Conservation (phyloP, 2,113 vertebrate genomes). For the Grammomys surdaster region DNA sequence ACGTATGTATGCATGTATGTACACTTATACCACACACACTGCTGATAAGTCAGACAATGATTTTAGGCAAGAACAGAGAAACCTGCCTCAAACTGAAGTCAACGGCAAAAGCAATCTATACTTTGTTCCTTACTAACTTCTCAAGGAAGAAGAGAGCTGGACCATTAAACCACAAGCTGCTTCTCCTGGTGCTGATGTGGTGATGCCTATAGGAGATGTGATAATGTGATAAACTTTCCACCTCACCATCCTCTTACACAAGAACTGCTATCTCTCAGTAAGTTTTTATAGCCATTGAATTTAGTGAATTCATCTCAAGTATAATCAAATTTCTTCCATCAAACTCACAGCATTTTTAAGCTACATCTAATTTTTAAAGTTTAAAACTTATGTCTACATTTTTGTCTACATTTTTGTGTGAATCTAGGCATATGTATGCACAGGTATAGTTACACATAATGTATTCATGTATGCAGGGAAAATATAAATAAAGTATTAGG, state of each 20-base stretch:
- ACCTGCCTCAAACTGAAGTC: background rate
- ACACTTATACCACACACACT: background rate
- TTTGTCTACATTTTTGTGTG: background rate
- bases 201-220: accelerated
- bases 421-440: background rate
- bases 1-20: background rate
- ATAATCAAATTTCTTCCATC: background rate
- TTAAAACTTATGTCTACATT: background rate
- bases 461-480: background rate
- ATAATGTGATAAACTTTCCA: background rate
- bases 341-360: background rate
- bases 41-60: background rate
- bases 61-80: background rate
- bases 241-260: background rate
- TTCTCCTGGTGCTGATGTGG: background rate
- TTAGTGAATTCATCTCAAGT: background rate
- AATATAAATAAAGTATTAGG: background rate
- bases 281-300: background rate
- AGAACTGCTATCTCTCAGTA: background rate
- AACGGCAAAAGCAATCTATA: background rate
- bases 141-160: background rate
- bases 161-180: background rate
- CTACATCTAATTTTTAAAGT: background rate
- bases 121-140: background rate
- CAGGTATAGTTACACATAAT: background rate